These are phyloP conservation scores for Elysia crispata DNA, from an alignment of 2,888 invertebrate species.

Conservation along the genomic window DNA sequence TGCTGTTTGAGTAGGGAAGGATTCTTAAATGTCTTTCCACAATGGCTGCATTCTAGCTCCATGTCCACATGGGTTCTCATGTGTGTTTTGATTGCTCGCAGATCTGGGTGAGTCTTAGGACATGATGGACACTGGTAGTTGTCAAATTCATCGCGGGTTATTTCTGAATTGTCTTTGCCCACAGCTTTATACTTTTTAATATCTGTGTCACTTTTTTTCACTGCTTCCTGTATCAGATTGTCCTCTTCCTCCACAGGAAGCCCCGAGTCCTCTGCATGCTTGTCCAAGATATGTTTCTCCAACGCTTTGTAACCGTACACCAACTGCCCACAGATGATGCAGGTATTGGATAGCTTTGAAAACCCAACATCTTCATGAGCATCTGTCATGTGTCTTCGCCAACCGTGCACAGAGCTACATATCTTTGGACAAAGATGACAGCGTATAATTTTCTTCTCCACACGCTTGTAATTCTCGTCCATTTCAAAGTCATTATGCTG, in stretches of 20 bases:
- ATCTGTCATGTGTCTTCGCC: constrained; percentile 48
- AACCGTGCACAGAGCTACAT: constrained; percentile 45
- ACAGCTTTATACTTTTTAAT: constrained; percentile 40
- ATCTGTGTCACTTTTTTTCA: constrained; percentile 45
- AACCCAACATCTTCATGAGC: constrained; percentile 45
- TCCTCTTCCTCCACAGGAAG: constrained; percentile 48
- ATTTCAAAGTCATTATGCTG: constrained; percentile 49
- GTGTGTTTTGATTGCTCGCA: constrained; percentile 45
- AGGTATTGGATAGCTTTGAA: constrained; percentile 48
- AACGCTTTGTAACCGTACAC: constrained; percentile 49
- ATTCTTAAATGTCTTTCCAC: constrained; percentile 44
- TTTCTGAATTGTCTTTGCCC: constrained; percentile 32
- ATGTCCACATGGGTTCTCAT: constrained; percentile 48
- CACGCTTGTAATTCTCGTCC: constrained; percentile 32
- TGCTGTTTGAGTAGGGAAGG: constrained; percentile 47
- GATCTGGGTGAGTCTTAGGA: constrained; percentile 46
- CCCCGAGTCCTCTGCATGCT: constrained; percentile 47
- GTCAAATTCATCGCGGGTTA: constrained; percentile 43
- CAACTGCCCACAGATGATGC: constrained; percentile 46
- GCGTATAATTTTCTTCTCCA: constrained; percentile 45
- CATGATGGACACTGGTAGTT: constrained; percentile 44
- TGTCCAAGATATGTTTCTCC: constrained; percentile 46
- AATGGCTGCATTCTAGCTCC: constrained; percentile 45
- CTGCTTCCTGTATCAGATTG: constrained; percentile 40
- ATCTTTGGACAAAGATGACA: constrained; percentile 48